Evolutionary conservation across 37 sponge, comb jelly and placozoan genomes (phyloP), one percentile per base, ranked within the genome.

Genomic region (Hormiphora californensis): DNA sequence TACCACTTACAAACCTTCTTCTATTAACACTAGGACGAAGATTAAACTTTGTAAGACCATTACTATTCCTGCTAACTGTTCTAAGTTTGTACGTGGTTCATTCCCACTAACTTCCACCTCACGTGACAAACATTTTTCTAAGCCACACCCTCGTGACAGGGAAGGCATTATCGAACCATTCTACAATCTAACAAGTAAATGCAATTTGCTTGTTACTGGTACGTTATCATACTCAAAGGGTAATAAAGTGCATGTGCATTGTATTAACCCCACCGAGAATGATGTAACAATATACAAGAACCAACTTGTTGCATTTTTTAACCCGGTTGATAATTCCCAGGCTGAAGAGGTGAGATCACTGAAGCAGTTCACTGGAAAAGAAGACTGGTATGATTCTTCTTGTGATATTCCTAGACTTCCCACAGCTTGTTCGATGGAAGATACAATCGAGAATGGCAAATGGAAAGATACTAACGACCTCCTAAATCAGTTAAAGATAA

Each of bases 261-360:
- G 67, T 33, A 65, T 65, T 3, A 65, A 65, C 37, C 67, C 67
- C 2, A 27, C 15, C 19, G 38, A 35, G 1, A 36, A 28, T 21
- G 67, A 65, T 3, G 67, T 65, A 4, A 65, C 67, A 33, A 19
- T 65, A 4, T 65, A 65, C 37, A 65, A 65, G 35, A 65, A 65
- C 35, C 67, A 65, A 65, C 37, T 65, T 35, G 1, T 65, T 3
- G 67, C 67, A 19, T 65, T 65, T 33, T 65, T 33, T 33, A 1
- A 65, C 31, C 34, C 34, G 9, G 11, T 65, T 32, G 67, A 31
- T 33, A 32, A 11, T 32, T 7, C 35, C 9, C 3, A 65, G 35
- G 17, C 31, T 3, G 37, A 17, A 25, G 38, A 65, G 31, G 37
- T 27, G 31, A n/a, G n/a, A n/a, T n/a, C n/a, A n/a, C 12, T 65